Base-by-base conservation (phyloP, 2,888 invertebrate species). In the Caenorhabditis sp. region DNA sequence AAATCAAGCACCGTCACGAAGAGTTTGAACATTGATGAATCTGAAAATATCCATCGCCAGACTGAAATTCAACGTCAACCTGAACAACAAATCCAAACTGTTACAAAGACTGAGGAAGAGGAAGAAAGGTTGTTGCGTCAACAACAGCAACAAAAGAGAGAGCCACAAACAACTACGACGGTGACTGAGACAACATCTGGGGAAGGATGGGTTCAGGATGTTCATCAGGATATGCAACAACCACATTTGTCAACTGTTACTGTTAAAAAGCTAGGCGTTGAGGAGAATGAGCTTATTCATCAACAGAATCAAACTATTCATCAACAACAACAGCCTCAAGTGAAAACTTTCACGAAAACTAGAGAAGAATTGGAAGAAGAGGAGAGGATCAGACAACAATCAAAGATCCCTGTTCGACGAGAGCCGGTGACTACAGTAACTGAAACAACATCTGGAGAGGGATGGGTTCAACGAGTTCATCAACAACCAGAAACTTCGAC, bases 381-480 rank as follows among this genome's bases (percentile, higher is more conserved):
- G 14, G 38, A 60, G 20, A 64, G 65, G 53, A 63, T 43, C n/a
- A 54, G 43, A 26, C 67, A 67, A 12, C 66, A 71, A 36, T 75
- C 75, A 1, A 53, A 59, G 38, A 75, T 75, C 49, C 75, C 75
- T 12, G 49, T 75, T 26, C 70, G 59, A 56, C 49, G 64, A 65
- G 70, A 70, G 26, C 75, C 75, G 20, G 63, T 67, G 20, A 70
- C 70, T 0, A 75, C 70, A 25, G 68, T 72, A 50, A 76, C 76
- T 36, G 72, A 76, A 31, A 75, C 75, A 12, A 75, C 70, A 57
- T 67, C 70, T 58, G 67, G 69, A 60, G 71, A 76, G 50, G 76
- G 76, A 68, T 79, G 78, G 73, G 63, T 75, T 38, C 70, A 75
- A 27, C 67, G 70, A 56, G 59, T 63, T 25, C 75, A 70, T 66